A percentile compares a stretch with the other conserved stretches of the same genome.
Conservation (phyloP, 2,113 vertebrate genomes). For the Sciurus niger region DNA sequence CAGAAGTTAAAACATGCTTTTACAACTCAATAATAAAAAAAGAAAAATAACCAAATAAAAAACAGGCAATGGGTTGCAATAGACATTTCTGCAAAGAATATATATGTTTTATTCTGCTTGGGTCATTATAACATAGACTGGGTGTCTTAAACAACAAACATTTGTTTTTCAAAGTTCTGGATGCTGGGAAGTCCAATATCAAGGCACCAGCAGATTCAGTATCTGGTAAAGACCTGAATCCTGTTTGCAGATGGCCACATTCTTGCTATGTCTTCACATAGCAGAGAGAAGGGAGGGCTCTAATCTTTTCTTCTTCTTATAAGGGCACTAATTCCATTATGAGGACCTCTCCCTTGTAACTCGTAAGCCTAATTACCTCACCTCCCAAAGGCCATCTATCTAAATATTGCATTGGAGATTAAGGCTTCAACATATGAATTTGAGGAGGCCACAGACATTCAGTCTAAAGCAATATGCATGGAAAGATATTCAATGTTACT, state of each 20-base stretch:
- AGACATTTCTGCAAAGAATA: conserved; percentile 43
- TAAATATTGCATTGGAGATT: background rate
- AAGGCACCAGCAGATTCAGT: background rate
- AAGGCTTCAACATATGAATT: background rate
- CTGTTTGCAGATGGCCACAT: background rate
- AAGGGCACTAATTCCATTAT: background rate
- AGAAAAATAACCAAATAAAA: background rate
- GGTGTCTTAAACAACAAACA: background rate
- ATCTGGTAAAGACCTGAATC: background rate
- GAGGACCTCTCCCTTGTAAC: background rate
- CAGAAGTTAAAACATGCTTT: background rate
- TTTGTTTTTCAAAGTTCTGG: conserved; percentile 2
- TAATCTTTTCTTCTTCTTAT: background rate
- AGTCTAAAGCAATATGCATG: background rate
- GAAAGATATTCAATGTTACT: background rate
- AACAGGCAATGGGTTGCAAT: background rate
- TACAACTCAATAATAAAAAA: conserved; percentile 37
- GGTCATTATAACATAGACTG: background rate
- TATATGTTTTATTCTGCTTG: background rate
- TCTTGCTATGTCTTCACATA: background rate
- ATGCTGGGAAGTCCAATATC: background rate
- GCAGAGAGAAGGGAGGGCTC: background rate
- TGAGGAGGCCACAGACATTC: background rate
- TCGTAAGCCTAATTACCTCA: background rate
- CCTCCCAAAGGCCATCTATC: background rate